Conservation (phyloP, 2,888 invertebrate species). For the Dynastes tityus region DNA sequence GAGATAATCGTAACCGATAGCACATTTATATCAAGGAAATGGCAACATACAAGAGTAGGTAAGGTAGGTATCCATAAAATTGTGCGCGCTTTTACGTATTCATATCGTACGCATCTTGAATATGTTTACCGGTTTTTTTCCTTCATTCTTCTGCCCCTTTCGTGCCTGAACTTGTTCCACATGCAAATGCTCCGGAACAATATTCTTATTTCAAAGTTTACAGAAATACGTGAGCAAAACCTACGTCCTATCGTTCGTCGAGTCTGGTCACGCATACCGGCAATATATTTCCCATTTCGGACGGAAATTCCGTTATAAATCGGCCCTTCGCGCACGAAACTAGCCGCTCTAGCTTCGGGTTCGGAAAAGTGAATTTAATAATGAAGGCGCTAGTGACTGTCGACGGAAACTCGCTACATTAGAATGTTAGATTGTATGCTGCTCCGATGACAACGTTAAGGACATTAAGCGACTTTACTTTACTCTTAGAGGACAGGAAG, state of each 20-base stretch:
- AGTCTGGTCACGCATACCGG: conserved; percentile 16
- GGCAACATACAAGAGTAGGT: not conserved
- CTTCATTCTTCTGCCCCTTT: not conserved
- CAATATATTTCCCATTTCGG: conserved; percentile 36
- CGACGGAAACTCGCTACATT: conserved; percentile 2
- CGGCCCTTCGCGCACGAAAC: conserved; percentile 19
- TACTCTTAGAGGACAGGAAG: not conserved
- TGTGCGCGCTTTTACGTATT: not conserved
- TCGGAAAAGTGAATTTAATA: conserved; percentile 33
- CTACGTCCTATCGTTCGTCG: not conserved
- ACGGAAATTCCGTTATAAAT: conserved; percentile 37
- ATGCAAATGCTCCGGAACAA: not conserved
- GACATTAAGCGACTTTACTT: not conserved
- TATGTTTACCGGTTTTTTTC: not conserved
- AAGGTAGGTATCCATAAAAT: not conserved
- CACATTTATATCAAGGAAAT: too few species aligned
- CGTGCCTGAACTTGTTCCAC: not conserved
- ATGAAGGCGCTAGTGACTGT: not conserved
- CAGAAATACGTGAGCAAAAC: not conserved
- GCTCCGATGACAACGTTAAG: not conserved
- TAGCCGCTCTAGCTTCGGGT: not conserved
- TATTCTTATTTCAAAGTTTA: conserved; percentile 15
- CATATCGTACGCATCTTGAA: not conserved
- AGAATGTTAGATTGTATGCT: not conserved
- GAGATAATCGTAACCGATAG: too few species aligned